Evolutionary conservation across 2,113 vertebrate species (phyloP).

Genomic region (Typhlomys cinereus): DNA sequence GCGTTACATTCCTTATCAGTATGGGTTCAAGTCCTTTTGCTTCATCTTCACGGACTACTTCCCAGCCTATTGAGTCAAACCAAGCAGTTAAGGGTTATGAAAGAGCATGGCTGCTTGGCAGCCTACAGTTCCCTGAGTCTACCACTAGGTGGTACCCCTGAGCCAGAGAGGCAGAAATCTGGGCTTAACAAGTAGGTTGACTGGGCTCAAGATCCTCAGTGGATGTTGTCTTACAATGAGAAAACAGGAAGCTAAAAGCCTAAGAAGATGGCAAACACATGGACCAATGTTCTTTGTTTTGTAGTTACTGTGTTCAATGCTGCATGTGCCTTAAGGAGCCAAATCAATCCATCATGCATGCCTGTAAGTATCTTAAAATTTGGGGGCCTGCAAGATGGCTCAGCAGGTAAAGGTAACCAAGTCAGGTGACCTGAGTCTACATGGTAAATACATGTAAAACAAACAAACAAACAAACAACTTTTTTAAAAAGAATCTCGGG

Average conservation of each 20-base stretch:
- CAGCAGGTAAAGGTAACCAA: no score
- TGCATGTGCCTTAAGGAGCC: not conserved
- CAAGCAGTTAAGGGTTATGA: not conserved
- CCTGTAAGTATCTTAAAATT: not conserved
- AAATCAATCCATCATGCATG: not conserved
- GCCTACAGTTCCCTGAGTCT: not conserved
- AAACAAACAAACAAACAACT: no score
- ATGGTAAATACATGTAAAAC: no score
- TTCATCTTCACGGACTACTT: not conserved
- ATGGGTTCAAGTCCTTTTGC: accelerated
- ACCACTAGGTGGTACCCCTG: constrained; percentile 66
- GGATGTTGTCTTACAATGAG: not conserved
- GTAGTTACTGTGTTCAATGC: not conserved
- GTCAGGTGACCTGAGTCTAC: no score
- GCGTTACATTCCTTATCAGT: accelerated
- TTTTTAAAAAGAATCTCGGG: no score
- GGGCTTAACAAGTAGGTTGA: not conserved
- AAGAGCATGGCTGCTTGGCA: not conserved
- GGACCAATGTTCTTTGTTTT: not conserved
- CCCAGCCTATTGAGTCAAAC: not conserved
- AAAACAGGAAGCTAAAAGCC: not conserved
- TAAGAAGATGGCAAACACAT: not conserved
- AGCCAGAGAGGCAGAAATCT: constrained; percentile 51
- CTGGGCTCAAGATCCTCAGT: not conserved
- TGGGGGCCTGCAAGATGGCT: no score